Conservation (phyloP, 2,113 vertebrate species). For the Scomber japonicus region DNA sequence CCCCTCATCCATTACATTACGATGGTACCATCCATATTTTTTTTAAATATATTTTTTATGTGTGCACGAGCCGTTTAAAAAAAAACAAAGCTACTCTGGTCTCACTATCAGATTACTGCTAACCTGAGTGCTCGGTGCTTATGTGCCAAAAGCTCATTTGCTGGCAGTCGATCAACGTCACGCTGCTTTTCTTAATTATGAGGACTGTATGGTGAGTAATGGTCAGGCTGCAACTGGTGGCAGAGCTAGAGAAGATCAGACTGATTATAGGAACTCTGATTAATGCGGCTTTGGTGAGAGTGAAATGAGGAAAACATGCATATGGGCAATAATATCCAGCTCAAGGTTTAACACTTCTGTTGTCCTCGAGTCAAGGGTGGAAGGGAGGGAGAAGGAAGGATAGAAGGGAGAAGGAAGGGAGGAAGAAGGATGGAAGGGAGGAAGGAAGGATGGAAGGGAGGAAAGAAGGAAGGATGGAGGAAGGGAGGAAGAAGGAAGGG, state of each 20-base stretch:
- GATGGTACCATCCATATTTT: slow-evolving; percentile 11
- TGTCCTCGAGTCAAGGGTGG: no score
- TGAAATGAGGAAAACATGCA: background rate
- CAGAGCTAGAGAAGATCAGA: slow-evolving; percentile 7
- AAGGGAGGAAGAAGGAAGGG: no score
- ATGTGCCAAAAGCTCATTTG: slow-evolving; percentile 37
- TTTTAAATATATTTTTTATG: background rate
- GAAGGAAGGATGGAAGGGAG: no score
- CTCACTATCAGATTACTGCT: background rate
- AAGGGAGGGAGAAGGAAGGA: no score
- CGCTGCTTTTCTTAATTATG: slow-evolving; percentile 51
- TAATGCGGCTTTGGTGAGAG: background rate
- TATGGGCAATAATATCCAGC: no score
- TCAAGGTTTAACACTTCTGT: no score
- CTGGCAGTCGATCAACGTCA: slow-evolving; percentile 57
- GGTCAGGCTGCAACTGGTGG: slow-evolving; percentile 4
- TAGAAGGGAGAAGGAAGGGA: no score
- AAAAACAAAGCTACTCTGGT: slow-evolving; percentile 20
- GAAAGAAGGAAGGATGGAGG: no score
- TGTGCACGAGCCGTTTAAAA: background rate
- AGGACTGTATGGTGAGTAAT: slow-evolving; percentile 33
- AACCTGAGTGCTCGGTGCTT: background rate
- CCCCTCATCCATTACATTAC: slow-evolving; percentile 60
- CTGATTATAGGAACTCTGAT: background rate
- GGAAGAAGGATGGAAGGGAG: no score